Percentiles rank a stretch among this genome's conserved stretches.
phyloP scores from a whole-genome alignment of 1,140 invertebrate genomes.

The Archivesica marissinica region DNA sequence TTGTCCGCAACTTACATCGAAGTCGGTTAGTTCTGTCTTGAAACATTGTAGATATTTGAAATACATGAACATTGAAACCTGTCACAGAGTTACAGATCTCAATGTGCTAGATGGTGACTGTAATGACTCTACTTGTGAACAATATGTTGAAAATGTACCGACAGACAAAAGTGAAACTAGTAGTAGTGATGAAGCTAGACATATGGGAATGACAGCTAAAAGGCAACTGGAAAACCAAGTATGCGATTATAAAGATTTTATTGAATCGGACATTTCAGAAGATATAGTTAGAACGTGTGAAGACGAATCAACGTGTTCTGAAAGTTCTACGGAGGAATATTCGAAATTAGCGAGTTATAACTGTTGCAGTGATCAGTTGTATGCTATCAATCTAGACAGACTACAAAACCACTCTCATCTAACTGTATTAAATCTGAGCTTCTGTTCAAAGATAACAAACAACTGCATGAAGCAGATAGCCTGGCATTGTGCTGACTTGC shows the following conservation, averaged over 20 bases:
- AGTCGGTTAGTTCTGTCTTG: constrained; percentile 54
- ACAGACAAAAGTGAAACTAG: neutral
- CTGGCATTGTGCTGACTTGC: constrained; percentile 59
- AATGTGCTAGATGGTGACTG: neutral
- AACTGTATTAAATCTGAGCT: constrained; percentile 50
- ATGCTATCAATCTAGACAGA: neutral
- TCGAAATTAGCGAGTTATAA: no score
- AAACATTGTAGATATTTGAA: constrained; percentile 51
- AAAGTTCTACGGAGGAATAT: no score
- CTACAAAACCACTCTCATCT: constrained; percentile 50
- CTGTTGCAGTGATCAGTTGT: no score
- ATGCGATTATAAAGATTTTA: no score
- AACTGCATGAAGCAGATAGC: constrained; percentile 62
- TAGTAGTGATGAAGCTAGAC: neutral
- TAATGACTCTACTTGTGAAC: neutral
- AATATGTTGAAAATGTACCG: neutral
- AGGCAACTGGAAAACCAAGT: no score
- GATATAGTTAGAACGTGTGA: no score
- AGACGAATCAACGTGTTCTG: no score
- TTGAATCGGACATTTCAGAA: no score
- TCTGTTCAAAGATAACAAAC: constrained; percentile 64
- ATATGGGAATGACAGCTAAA: no score
- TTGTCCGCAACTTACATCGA: constrained; percentile 57
- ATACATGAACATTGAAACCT: constrained; percentile 56
- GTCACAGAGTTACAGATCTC: constrained; percentile 48